phyloP scores from a whole-genome alignment of 2,888 invertebrate species.

The Panopea generosa region DNA sequence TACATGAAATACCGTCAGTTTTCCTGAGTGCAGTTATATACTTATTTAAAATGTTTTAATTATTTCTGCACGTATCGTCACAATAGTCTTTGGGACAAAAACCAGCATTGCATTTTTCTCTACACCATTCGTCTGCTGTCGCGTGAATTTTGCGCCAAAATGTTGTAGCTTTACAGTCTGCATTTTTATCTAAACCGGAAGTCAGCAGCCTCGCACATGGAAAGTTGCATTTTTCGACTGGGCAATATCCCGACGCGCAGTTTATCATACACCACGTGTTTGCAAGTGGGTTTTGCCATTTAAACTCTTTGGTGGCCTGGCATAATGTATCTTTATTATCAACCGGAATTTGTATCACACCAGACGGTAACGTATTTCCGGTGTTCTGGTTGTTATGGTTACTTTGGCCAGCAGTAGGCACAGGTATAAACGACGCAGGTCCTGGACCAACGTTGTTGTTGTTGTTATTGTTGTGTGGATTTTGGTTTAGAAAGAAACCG shows the following conservation, averaged over 20 bases:
- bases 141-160: constrained; percentile 23
- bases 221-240: constrained; percentile 13
- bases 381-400: neutral
- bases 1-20: no score
- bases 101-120: constrained; percentile 20
- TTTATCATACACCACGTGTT: constrained; percentile 33
- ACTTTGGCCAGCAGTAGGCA: neutral
- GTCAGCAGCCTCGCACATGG: constrained; percentile 3
- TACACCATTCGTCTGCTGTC: constrained; percentile 45
- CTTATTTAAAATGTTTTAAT: no score
- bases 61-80: constrained; percentile 26
- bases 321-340: neutral
- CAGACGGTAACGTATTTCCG: neutral
- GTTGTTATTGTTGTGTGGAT: neutral
- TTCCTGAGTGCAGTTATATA: no score
- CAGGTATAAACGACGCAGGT: neutral
- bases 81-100: constrained; percentile 43
- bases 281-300: neutral
- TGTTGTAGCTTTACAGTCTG: constrained; percentile 30
- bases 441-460: neutral
- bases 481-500: neutral
- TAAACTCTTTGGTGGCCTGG: neutral
- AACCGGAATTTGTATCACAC: neutral
- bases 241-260: constrained; percentile 12
- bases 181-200: neutral